These are phyloP conservation scores for Camarhynchus parvulus DNA, from an alignment of 2,113 vertebrate genomes.

Conservation along the genomic window DNA sequence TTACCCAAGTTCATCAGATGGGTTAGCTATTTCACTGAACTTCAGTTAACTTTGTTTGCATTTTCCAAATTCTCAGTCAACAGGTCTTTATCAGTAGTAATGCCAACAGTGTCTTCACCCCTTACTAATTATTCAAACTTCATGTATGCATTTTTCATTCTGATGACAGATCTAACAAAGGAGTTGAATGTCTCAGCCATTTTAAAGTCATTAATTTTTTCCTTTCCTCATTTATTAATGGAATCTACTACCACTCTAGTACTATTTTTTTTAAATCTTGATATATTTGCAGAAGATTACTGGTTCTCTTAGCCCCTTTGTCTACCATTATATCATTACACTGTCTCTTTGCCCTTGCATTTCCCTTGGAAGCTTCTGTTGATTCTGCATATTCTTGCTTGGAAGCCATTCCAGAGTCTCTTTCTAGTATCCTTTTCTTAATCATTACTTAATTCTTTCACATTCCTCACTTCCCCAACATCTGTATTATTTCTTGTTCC, in stretches of 20 bases:
- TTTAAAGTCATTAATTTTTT: constrained; percentile 50
- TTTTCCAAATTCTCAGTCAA: constrained; percentile 19
- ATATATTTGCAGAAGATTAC: constrained; percentile 25
- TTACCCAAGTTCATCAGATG: neutral
- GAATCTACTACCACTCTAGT: neutral
- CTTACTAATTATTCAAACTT: constrained; percentile 41
- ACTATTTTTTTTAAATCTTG: neutral
- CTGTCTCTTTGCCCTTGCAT: neutral
- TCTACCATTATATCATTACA: neutral
- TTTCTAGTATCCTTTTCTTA: neutral
- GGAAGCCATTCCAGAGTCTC: neutral
- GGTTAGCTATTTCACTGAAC: neutral
- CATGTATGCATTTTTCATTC: constrained; percentile 47
- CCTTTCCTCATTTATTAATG: constrained; percentile 54
- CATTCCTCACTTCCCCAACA: neutral
- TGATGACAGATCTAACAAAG: constrained; percentile 24
- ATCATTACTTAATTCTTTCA: neutral
- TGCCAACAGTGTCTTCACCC: neutral
- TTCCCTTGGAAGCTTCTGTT: neutral
- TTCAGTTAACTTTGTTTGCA: neutral
- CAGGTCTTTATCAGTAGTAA: neutral
- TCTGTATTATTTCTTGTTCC: neutral
- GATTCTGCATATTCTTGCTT: neutral
- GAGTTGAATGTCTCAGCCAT: constrained; percentile 28
- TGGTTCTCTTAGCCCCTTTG: neutral